These are phyloP conservation scores for Chalcosyrphus nemorum DNA, from an alignment of 2,888 invertebrate genomes.

Conservation along the genomic window DNA sequence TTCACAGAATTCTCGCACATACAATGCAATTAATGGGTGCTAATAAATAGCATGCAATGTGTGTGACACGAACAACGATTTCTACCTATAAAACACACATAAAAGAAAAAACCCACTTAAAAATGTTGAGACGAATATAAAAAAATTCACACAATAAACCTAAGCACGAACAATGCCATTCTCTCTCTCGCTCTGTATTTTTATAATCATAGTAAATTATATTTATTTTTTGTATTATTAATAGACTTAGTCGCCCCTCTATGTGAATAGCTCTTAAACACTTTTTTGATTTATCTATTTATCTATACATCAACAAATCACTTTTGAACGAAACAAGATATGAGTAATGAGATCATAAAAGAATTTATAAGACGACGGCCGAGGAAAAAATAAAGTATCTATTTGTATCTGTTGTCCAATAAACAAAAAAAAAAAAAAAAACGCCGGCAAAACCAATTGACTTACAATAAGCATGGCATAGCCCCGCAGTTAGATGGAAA, in stretches of 20 bases:
- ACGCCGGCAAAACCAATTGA: slow-evolving; percentile 1
- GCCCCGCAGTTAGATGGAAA: neutral
- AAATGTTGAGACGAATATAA: neutral
- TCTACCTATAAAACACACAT: neutral
- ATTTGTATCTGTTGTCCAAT: neutral
- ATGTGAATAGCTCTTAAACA: neutral
- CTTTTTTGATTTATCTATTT: neutral
- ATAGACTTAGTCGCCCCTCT: neutral
- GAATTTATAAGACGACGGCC: neutral
- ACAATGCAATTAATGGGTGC: slow-evolving; percentile 16
- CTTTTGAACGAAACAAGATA: slow-evolving; percentile 5
- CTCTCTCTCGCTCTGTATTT: neutral
- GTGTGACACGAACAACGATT: slow-evolving; percentile 22
- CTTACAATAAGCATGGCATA: neutral
- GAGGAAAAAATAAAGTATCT: neutral
- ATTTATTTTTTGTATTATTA: neutral
- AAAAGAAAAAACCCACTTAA: slow-evolving; percentile 6
- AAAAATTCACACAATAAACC: slow-evolving; percentile 10
- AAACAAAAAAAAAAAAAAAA: too few species aligned
- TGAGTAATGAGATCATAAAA: slow-evolving; percentile 15
- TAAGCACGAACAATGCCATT: slow-evolving; percentile 13
- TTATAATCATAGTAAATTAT: slow-evolving; percentile 5
- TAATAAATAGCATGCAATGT: slow-evolving; percentile 23
- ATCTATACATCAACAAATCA: neutral
- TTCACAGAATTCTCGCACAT: neutral